phyloP scores from a whole-genome alignment of 2,888 invertebrate species.

The Melinaea menophilus region DNA sequence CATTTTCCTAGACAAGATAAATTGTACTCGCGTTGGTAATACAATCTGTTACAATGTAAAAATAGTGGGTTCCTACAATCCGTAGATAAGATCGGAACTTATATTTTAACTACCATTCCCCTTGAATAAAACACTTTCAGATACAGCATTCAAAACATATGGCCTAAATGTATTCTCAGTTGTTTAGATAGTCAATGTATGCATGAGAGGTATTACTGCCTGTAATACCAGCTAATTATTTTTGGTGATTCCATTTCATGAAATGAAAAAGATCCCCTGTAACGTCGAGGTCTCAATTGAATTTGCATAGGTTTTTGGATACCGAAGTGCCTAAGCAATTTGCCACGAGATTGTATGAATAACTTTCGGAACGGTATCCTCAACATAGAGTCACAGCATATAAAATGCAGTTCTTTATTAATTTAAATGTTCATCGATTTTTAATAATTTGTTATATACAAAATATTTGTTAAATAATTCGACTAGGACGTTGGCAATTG shows the following conservation, averaged over 20 bases:
- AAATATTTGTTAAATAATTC: no score
- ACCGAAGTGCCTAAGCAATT: conserved; percentile 29
- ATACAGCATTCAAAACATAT: no score
- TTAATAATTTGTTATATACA: no score
- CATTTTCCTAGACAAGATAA: conserved; percentile 6
- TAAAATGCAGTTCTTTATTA: background rate
- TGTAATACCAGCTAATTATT: background rate
- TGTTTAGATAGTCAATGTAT: background rate
- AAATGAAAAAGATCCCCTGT: background rate
- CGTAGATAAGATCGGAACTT: no score
- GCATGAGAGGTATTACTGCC: background rate
- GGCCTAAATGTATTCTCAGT: background rate
- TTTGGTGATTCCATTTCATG: background rate
- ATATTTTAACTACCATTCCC: no score
- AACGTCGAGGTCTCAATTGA: conserved; percentile 14
- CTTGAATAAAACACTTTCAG: no score
- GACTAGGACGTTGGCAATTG: no score
- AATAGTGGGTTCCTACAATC: no score
- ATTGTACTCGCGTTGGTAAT: background rate
- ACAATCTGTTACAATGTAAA: background rate
- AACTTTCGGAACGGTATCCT: conserved; percentile 8
- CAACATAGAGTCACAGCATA: conserved; percentile 6
- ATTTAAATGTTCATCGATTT: no score
- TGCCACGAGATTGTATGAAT: conserved; percentile 19
- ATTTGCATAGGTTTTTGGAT: conserved; percentile 24